phyloP scores from a whole-genome alignment of 2,888 invertebrate genomes.

The Scrobipalpa costella region DNA sequence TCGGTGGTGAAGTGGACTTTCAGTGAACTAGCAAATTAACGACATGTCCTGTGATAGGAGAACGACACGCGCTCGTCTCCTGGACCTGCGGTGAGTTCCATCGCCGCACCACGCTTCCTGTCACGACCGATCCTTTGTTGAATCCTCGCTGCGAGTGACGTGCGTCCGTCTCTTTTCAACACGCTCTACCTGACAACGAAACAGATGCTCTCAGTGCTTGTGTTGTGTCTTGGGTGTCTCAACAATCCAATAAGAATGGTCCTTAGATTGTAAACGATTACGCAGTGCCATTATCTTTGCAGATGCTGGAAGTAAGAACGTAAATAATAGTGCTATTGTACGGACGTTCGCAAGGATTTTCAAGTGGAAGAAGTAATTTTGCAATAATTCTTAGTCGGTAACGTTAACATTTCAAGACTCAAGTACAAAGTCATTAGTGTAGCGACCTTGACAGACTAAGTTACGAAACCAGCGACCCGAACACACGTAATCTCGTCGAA shows the following conservation, averaged over 20 bases:
- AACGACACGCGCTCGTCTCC: slow-evolving; percentile 77
- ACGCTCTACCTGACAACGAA: slow-evolving; percentile 56
- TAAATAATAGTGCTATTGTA: slow-evolving; percentile 41
- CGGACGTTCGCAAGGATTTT: slow-evolving; percentile 38
- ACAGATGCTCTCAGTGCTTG: slow-evolving; percentile 57
- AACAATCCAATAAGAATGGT: slow-evolving; percentile 38
- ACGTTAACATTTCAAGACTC: slow-evolving; percentile 50
- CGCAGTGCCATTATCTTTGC: slow-evolving; percentile 40
- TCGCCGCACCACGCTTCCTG: slow-evolving; percentile 64
- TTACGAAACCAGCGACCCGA: slow-evolving; percentile 64
- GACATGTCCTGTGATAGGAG: slow-evolving; percentile 80
- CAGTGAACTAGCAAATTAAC: slow-evolving; percentile 64
- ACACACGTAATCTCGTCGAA: slow-evolving; percentile 63
- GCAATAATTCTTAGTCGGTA: slow-evolving; percentile 43
- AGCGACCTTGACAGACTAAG: slow-evolving; percentile 68
- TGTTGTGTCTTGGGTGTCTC: slow-evolving; percentile 45
- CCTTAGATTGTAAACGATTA: slow-evolving; percentile 36
- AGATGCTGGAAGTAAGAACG: slow-evolving; percentile 43
- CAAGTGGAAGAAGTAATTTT: slow-evolving; percentile 37
- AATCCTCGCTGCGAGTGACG: slow-evolving; percentile 66
- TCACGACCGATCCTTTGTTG: slow-evolving; percentile 71
- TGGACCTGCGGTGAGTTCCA: slow-evolving; percentile 79
- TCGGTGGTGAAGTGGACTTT: slow-evolving; percentile 71
- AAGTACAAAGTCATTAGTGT: slow-evolving; percentile 67
- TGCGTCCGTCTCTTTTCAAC: slow-evolving; percentile 74